Evolutionary conservation across 2,888 invertebrate species (phyloP).

Genomic region (Bedellia somnulentella): DNA sequence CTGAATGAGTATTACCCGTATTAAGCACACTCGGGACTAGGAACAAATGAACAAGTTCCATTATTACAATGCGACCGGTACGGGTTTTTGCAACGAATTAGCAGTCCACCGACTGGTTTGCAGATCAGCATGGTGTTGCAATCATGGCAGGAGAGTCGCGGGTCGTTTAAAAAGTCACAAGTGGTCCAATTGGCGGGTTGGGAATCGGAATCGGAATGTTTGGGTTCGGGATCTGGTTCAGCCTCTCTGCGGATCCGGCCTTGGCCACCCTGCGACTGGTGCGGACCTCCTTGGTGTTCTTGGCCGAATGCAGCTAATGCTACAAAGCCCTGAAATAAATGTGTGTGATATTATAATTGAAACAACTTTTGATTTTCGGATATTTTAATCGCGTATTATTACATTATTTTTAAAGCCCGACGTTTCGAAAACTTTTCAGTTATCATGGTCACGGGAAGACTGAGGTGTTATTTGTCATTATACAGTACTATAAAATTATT

Average conservation of each 20-base stretch:
- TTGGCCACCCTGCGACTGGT: conserved; percentile 11
- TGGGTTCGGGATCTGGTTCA: not conserved
- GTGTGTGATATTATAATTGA: no score
- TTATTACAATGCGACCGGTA: conserved; percentile 25
- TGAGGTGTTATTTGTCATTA: no score
- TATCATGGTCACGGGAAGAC: no score
- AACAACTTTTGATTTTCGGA: no score
- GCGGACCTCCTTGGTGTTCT: conserved; percentile 6
- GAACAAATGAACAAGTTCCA: conserved; percentile 24
- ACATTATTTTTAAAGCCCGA: no score
- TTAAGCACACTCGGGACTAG: conserved; percentile 19
- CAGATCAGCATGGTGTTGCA: conserved; percentile 28
- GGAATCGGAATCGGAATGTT: conserved; percentile 2
- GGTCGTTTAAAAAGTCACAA: conserved; percentile 17
- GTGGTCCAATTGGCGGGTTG: conserved; percentile 15
- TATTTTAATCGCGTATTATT: no score
- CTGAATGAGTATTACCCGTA: no score
- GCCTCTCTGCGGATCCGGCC: conserved; percentile 14
- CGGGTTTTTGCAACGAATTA: conserved; percentile 19
- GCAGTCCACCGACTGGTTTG: conserved; percentile 23
- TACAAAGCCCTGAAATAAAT: conserved; percentile 12
- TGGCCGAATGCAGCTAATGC: conserved; percentile 11
- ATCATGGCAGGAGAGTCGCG: conserved; percentile 21
- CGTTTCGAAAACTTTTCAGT: no score
- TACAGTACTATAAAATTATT: no score